Conservation (phyloP, 2,888 invertebrate species). For the Hydrotaea diabolus region DNA sequence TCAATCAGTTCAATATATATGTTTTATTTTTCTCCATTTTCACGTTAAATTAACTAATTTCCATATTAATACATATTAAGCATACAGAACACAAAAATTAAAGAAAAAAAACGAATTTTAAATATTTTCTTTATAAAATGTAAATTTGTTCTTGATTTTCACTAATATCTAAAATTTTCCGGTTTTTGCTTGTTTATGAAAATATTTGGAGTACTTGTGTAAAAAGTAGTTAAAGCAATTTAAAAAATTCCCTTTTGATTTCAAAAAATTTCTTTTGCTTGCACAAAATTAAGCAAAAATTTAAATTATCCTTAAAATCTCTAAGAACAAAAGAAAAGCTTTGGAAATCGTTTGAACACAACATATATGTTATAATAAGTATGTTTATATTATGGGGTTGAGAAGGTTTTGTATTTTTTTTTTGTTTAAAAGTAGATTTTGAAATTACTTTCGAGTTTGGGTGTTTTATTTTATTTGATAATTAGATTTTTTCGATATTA, state of each 20-base stretch:
- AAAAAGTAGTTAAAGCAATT: slow-evolving; percentile 13
- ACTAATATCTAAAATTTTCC: neutral
- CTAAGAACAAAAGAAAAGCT: neutral
- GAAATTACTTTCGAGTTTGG: neutral
- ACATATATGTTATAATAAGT: slow-evolving; percentile 9
- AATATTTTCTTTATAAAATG: slow-evolving; percentile 9
- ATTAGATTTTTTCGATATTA: slow-evolving; percentile 7
- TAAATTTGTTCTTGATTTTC: neutral
- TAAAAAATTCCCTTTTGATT: slow-evolving; percentile 5
- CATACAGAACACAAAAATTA: slow-evolving; percentile 20
- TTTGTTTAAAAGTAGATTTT: neutral
- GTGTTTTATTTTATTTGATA: neutral
- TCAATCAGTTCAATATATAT: neutral
- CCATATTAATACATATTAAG: slow-evolving; percentile 18
- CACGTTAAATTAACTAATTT: slow-evolving; percentile 48
- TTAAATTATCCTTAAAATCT: neutral
- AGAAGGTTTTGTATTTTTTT: too few relatives aligned
- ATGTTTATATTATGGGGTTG: neutral
- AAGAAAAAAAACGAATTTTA: neutral
- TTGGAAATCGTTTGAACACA: slow-evolving; percentile 25
- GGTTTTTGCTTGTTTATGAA: neutral
- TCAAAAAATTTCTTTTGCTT: neutral
- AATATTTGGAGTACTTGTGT: neutral
- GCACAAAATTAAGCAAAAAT: neutral
- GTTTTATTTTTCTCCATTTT: slow-evolving; percentile 11